These are phyloP conservation scores for Steinernema scapterisci DNA, from an alignment of 2,888 invertebrate genomes.

Conservation along the genomic window DNA sequence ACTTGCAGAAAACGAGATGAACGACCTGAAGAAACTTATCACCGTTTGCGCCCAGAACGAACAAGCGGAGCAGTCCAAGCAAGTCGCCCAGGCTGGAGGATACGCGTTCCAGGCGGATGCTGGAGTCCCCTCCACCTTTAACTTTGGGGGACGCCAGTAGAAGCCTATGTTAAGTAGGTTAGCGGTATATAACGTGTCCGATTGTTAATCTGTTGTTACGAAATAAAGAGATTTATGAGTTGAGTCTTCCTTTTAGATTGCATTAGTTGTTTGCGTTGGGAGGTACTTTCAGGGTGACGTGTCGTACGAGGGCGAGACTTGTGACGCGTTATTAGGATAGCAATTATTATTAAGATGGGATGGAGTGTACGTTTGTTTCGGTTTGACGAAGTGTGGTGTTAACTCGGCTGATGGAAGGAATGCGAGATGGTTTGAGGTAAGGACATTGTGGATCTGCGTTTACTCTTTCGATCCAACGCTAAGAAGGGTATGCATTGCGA, in stretches of 20 bases:
- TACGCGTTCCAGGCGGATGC: conserved; percentile 43
- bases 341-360: too few species aligned
- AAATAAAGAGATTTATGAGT: conserved; percentile 8
- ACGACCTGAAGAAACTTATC: conserved; percentile 41
- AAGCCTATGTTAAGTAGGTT: conserved; percentile 20
- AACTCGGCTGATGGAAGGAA: too few species aligned
- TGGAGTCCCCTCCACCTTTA: conserved; percentile 42
- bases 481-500: too few species aligned
- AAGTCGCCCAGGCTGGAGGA: conserved; percentile 43
- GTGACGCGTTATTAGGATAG: too few species aligned
- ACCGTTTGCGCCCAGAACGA: conserved; percentile 43
- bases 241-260: not conserved
- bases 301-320: too few species aligned
- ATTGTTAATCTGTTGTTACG: not conserved
- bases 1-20: conserved; percentile 34
- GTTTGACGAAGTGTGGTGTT: too few species aligned
- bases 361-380: too few species aligned
- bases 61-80: conserved; percentile 44
- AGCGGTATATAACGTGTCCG: conserved; percentile 14
- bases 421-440: too few species aligned
- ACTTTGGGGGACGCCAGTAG: conserved; percentile 35
- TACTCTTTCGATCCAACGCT: too few species aligned
- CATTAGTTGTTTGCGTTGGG: too few species aligned
- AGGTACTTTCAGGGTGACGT: not conserved
- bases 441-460: too few species aligned